phyloP scores from a whole-genome alignment of 2,113 vertebrate genomes.

The Chrysochloris asiatica region DNA sequence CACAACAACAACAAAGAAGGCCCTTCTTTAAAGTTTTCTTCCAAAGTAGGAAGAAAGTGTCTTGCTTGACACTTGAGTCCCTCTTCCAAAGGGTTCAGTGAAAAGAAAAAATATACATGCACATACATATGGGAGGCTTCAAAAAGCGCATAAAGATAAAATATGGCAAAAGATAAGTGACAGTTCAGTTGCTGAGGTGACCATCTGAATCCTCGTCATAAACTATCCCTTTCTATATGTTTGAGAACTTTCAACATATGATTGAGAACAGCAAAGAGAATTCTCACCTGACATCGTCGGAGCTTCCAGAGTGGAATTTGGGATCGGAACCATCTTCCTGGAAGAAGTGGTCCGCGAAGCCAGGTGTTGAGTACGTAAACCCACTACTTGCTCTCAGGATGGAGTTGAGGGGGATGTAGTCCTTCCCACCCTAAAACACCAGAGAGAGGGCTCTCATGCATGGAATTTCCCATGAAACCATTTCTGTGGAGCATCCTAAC shows the following conservation, averaged over 20 bases:
- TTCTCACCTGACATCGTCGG: conserved; percentile 84
- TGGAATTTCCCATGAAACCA: not conserved
- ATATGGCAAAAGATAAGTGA: not conserved
- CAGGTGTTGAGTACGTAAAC: conserved; percentile 57
- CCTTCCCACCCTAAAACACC: conserved; percentile 88
- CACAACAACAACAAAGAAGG: too few relatives aligned
- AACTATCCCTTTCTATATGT: not conserved
- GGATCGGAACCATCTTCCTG: conserved; percentile 72
- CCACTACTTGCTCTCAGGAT: conserved; percentile 80
- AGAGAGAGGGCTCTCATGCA: not conserved
- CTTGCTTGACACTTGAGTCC: not conserved
- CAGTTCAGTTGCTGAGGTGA: not conserved
- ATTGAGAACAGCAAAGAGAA: not conserved
- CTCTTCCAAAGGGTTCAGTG: not conserved
- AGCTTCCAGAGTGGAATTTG: conserved; percentile 73
- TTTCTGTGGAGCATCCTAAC: not conserved
- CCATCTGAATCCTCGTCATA: not conserved
- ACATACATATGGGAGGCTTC: too few relatives aligned
- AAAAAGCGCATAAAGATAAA: not conserved
- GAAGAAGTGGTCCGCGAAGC: conserved; percentile 69
- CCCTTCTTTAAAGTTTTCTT: too few relatives aligned
- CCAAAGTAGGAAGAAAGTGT: not conserved
- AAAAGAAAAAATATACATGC: not conserved
- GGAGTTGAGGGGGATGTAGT: conserved; percentile 88
- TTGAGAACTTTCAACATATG: not conserved